Evolutionary conservation across 2,888 invertebrate species (phyloP).

Genomic region (Celastrina argiolus): DNA sequence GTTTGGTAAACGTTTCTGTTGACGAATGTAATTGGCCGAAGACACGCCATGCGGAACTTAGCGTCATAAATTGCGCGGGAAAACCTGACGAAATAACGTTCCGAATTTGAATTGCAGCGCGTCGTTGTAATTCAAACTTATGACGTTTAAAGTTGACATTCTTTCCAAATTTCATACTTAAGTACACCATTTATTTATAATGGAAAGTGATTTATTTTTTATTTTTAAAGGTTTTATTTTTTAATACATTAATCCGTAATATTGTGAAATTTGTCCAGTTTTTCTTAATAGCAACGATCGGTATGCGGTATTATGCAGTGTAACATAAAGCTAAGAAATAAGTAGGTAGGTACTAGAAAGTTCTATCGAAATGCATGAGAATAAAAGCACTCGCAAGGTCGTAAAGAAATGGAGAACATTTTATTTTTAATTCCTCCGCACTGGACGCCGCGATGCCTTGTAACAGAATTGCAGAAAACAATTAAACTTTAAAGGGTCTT

Average conservation of each 20-base stretch:
- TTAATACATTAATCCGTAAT: too few relatives aligned
- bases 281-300: neutral
- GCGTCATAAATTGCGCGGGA: neutral
- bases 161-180: too few relatives aligned
- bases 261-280: neutral
- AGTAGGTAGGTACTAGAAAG: too few relatives aligned
- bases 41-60: neutral
- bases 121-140: neutral
- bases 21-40: conserved; percentile 24
- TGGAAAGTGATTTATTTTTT: too few relatives aligned
- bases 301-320: neutral
- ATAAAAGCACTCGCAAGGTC: neutral
- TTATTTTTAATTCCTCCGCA: conserved; percentile 2
- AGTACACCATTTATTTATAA: too few relatives aligned
- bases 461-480: conserved; percentile 2
- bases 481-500: neutral
- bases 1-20: conserved; percentile 27
- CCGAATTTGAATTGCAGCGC: neutral
- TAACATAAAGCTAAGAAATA: neutral
- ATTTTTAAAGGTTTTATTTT: too few relatives aligned
- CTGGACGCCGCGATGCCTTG: neutral
- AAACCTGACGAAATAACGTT: conserved; percentile 5
- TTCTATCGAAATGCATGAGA: neutral
- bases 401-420: neutral
- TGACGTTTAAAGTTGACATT: neutral